phyloP scores from a whole-genome alignment of 1,140 invertebrate species.

The Reticulitermes speratus region DNA sequence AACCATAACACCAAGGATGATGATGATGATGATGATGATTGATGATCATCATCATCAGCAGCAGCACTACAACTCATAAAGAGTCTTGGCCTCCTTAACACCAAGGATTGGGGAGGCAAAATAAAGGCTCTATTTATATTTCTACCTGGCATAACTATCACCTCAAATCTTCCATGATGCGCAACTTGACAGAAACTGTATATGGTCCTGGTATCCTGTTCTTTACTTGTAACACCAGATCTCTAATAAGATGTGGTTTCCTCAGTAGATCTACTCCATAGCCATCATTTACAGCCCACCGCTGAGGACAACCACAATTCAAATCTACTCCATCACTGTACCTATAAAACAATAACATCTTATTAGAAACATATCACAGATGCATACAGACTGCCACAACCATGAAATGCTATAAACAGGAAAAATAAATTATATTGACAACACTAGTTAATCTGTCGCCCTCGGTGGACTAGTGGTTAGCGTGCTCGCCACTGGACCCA shows the following conservation, averaged over 20 bases:
- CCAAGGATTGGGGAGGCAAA: neutral
- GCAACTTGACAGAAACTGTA: slow-evolving; percentile 90
- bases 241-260: slow-evolving; percentile 79
- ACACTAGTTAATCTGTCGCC: no score
- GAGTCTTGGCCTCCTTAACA: no score
- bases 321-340: slow-evolving; percentile 89
- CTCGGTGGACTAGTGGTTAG: no score
- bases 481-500: no score
- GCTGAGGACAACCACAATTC: slow-evolving; percentile 96
- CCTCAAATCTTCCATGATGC: slow-evolving; percentile 63
- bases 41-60: no score
- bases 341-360: slow-evolving; percentile 47
- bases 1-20: no score
- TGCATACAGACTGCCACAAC: neutral
- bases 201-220: slow-evolving; percentile 71
- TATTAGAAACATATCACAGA: slow-evolving; percentile 33
- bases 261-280: slow-evolving; percentile 83
- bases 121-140: neutral
- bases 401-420: no score
- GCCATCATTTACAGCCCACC: slow-evolving; percentile 89
- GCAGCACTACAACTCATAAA: no score
- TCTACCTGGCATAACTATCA: slow-evolving; percentile 33
- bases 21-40: no score
- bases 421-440: no score
- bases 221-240: slow-evolving; percentile 75